Percentiles rank a stretch among this genome's conserved stretches.
Evolutionary conservation across 2,113 vertebrate genomes (phyloP).

Genomic region (Willisornis vidua): DNA sequence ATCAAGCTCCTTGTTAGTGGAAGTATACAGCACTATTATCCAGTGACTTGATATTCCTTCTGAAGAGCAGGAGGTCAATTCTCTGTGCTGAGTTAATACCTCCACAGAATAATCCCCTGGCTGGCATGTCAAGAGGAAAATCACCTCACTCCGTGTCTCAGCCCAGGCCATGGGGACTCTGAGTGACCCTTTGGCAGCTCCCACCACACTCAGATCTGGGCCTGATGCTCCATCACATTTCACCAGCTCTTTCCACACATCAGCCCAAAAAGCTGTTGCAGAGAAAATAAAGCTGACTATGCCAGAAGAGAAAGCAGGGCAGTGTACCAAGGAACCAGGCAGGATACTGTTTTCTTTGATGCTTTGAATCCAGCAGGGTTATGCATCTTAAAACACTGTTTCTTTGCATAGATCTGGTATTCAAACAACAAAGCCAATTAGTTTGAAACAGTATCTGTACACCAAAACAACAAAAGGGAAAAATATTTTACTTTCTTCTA

Average conservation of each 20-base stretch:
- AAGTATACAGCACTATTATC: slow-evolving; percentile 12
- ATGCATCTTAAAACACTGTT: background rate
- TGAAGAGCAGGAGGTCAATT: slow-evolving; percentile 39
- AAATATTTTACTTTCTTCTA: background rate
- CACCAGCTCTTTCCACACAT: background rate
- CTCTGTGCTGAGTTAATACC: background rate
- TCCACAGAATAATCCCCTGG: background rate
- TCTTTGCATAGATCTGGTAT: background rate
- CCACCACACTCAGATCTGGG: background rate
- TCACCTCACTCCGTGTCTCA: background rate
- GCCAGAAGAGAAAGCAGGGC: background rate
- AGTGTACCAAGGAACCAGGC: background rate
- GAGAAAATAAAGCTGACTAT: background rate
- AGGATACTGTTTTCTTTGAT: background rate
- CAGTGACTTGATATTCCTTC: slow-evolving; percentile 14
- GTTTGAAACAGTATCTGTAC: background rate
- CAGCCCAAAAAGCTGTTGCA: background rate
- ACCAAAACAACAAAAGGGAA: background rate
- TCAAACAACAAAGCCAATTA: background rate
- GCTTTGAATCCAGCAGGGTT: background rate
- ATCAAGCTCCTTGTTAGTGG: slow-evolving; percentile 38
- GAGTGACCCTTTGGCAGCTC: background rate
- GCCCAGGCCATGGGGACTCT: background rate
- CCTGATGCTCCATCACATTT: accelerated
- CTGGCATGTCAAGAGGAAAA: background rate